Base-by-base conservation (phyloP, 1,140 invertebrate species). In the Dendroctonus valens region DNA sequence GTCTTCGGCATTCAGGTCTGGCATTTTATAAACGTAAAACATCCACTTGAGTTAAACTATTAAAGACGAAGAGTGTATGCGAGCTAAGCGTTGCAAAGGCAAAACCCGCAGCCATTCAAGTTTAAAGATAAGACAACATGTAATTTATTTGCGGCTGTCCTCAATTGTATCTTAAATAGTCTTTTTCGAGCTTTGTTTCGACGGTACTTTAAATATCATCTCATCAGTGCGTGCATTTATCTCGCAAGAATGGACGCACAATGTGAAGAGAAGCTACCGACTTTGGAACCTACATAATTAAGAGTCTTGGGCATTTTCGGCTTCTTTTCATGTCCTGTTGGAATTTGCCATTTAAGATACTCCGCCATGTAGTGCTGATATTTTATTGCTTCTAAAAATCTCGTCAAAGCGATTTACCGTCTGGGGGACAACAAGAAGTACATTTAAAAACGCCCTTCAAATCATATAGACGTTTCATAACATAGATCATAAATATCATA, bases 91-190 rank as follows among this genome's bases (percentile, higher is more conserved):
- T 26, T 26, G 50, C 52, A 58, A 62, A 66, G 48, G 61, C 57
- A 54, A 65, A 63, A 59, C 51, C 68, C 26, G 59, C 48, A 66
- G 53, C 65, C 65, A 65, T 67, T 70, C 61, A 58, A 70, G 46
- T 67, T 66, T 42, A 63, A 67, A 70, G 69, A 70, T 70, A 70
- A 70, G 65, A 65, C 62, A 63, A 51, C 59, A 59, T 39, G 51
- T 59, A 65, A 67, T 70, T 70, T 68, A 70, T 70, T 59, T 60
- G 54, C 64, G 57, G 52, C 52, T 55, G 68, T 37, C 58, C 55
- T 42, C 51, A 39, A 69, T n/a, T 57, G 52, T 53, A 60, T 67
- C 59, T 66, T 59, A 46, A 59, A 61, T 59, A 37, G 53, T 50
- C 59, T 52, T 66, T 66, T 63, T 59, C 59, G 41, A 51, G 63